A percentile compares a stretch with the other conserved stretches of the same genome.
phyloP scores from a whole-genome alignment of 2,113 vertebrate genomes.

The Redunca redunca region DNA sequence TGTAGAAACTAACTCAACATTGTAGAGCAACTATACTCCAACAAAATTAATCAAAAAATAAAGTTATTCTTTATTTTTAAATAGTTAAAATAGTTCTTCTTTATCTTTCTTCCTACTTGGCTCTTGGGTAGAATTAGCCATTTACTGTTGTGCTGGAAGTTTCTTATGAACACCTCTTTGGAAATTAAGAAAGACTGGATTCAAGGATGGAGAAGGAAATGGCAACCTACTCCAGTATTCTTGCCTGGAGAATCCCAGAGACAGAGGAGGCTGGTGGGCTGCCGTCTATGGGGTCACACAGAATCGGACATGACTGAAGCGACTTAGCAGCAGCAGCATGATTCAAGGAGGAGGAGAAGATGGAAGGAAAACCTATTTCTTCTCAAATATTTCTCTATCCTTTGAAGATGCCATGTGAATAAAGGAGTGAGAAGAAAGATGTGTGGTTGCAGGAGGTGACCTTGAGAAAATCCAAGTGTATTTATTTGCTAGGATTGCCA shows the following conservation, averaged over 20 bases:
- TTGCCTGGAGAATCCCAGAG: neutral
- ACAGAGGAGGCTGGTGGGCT: neutral
- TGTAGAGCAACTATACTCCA: neutral
- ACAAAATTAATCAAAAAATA: neutral
- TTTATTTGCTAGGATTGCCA: neutral
- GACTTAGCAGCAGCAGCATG: neutral
- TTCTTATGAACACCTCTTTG: neutral
- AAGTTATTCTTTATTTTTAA: neutral
- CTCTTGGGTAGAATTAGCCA: neutral
- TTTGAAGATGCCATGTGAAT: neutral
- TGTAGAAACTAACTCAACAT: neutral
- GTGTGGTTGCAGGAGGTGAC: neutral
- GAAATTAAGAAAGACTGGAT: neutral
- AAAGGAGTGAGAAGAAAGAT: neutral
- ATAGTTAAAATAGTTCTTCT: neutral
- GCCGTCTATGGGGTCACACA: neutral
- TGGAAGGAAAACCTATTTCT: neutral
- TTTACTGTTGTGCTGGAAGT: neutral
- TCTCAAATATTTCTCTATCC: neutral
- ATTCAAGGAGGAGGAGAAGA: neutral
- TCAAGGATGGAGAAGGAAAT: neutral
- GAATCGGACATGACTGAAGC: rapidly evolving
- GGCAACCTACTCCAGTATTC: neutral
- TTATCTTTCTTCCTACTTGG: neutral
- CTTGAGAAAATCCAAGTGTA: neutral